These are phyloP conservation scores for Stenurella melanura DNA, from an alignment of 2,888 invertebrate species.

Conservation along the genomic window DNA sequence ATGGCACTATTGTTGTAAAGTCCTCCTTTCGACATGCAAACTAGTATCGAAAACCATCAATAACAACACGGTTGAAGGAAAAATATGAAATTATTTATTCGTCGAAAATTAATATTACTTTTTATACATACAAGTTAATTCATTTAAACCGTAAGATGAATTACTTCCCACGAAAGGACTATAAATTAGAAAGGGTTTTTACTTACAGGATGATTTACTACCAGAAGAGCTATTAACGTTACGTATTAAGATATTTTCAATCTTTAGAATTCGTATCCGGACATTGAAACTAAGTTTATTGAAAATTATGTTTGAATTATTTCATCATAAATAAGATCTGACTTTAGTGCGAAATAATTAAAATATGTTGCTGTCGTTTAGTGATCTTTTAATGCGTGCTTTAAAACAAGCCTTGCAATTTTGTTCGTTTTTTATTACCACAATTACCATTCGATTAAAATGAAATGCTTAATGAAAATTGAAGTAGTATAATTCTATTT, in stretches of 20 bases:
- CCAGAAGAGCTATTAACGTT: not conserved
- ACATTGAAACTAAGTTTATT: slow-evolving; percentile 24
- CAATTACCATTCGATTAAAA: slow-evolving; percentile 20
- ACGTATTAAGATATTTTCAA: slow-evolving; percentile 23
- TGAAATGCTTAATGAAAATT: slow-evolving; percentile 5
- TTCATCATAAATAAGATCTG: slow-evolving; percentile 7
- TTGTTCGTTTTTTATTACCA: slow-evolving; percentile 20
- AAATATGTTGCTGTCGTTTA: slow-evolving; percentile 10
- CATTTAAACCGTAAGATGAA: not conserved
- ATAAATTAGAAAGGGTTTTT: not conserved
- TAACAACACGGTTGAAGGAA: no score
- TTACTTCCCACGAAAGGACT: not conserved
- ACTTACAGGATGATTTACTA: slow-evolving; percentile 12
- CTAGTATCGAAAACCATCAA: no score
- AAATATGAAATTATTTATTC: no score
- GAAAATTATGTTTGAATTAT: slow-evolving; percentile 28
- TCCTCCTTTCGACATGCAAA: no score
- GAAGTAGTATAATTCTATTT: not conserved
- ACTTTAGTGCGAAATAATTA: slow-evolving; percentile 26
- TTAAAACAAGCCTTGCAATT: not conserved
- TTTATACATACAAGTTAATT: not conserved
- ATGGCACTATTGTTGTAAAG: no score
- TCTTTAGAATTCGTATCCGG: not conserved
- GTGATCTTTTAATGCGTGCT: slow-evolving; percentile 6
- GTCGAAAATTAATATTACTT: not conserved